Evolutionary conservation across 2,797 vertebrate species (phyloP).

Genomic region (Tympanoctomys barrerae): DNA sequence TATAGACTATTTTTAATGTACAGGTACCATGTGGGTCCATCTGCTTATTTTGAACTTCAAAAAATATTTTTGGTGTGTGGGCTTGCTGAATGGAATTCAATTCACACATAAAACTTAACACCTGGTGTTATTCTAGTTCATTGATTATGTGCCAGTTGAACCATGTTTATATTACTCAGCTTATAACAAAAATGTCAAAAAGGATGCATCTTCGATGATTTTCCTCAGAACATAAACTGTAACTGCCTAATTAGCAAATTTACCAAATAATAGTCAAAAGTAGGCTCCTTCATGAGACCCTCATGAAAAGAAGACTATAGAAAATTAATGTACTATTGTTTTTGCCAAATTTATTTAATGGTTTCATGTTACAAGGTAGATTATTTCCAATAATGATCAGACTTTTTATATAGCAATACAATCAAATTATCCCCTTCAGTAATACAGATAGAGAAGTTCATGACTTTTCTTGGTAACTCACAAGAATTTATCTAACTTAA

Average conservation of each 20-base stretch:
- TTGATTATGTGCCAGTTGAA: slow-evolving; percentile 65
- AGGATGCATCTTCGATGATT: not conserved
- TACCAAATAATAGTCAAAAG: not conserved
- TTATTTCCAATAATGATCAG: not conserved
- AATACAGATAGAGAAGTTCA: slow-evolving; percentile 8
- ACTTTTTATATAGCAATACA: not conserved
- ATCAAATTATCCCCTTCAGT: not conserved
- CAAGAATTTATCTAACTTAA: not conserved
- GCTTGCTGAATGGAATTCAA: slow-evolving; percentile 75
- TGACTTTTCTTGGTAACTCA: not conserved
- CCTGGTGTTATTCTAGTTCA: slow-evolving; percentile 72
- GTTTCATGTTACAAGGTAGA: not conserved
- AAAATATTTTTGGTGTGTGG: slow-evolving; percentile 74
- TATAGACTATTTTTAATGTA: slow-evolving; percentile 58
- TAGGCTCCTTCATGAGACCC: not conserved
- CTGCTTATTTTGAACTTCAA: slow-evolving; percentile 76
- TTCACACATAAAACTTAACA: slow-evolving; percentile 72
- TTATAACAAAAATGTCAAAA: slow-evolving; percentile 48
- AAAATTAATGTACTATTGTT: not conserved
- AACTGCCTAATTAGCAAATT: slow-evolving; percentile 9
- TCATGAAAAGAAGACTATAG: not conserved
- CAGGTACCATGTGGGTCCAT: slow-evolving; percentile 31
- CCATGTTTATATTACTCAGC: slow-evolving; percentile 37
- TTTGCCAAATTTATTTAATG: not conserved
- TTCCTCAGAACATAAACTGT: slow-evolving; percentile 1